These are phyloP conservation scores for Tupaia tana DNA, from an alignment of 2,113 vertebrate genomes.

Conservation along the genomic window DNA sequence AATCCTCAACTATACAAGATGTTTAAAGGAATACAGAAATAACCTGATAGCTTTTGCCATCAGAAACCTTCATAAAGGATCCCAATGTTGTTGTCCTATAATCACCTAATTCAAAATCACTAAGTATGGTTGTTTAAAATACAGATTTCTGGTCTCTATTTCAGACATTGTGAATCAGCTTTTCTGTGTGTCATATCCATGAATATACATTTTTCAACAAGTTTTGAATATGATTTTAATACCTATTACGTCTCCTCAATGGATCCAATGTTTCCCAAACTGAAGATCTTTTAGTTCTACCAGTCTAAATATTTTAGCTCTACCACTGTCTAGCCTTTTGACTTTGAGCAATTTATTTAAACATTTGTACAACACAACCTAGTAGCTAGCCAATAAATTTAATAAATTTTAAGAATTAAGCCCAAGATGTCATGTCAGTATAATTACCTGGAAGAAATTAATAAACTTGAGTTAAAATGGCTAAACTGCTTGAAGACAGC, in stretches of 20 bases:
- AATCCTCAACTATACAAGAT: background rate
- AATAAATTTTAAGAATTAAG: constrained; percentile 43
- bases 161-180: background rate
- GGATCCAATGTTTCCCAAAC: too few relatives aligned
- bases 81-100: background rate
- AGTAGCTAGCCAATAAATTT: background rate
- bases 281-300: too few relatives aligned
- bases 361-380: background rate
- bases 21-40: background rate
- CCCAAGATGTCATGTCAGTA: background rate
- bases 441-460: background rate
- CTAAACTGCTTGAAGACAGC: background rate
- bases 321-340: background rate
- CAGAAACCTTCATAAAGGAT: background rate
- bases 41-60: background rate
- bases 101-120: background rate
- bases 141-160: background rate
- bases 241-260: background rate
- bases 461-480: background rate
- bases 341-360: background rate
- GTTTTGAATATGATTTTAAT: background rate
- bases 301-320: background rate
- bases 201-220: background rate
- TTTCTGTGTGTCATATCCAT: background rate
- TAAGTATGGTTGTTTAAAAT: background rate